Evolutionary conservation across 2,797 vertebrate species (phyloP).

Genomic region (Pangasius larnaudii): DNA sequence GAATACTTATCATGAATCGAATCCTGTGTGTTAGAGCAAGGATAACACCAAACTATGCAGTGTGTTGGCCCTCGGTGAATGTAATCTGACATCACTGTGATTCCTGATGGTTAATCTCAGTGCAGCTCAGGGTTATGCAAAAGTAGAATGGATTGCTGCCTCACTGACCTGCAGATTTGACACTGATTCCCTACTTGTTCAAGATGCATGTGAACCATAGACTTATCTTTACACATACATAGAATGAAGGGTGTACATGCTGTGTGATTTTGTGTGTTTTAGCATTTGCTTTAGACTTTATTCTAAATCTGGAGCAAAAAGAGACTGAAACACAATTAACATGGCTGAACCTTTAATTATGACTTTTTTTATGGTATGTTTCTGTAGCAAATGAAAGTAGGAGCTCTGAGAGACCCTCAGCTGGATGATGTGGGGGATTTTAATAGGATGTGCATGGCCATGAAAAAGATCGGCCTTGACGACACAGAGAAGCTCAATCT

Average conservation of each 20-base stretch:
- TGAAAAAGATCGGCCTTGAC: constrained; percentile 96
- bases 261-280: background rate
- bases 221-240: background rate
- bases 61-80: background rate
- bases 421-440: constrained; percentile 96
- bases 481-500: constrained; percentile 96
- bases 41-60: background rate
- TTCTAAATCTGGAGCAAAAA: background rate
- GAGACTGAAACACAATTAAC: background rate
- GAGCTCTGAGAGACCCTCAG: constrained; percentile 91
- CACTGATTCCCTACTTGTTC: background rate
- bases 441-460: constrained; percentile 94
- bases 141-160: constrained; percentile 10
- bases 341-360: background rate
- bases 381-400: constrained; percentile 85
- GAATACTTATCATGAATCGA: background rate
- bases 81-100: background rate
- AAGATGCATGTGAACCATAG: background rate
- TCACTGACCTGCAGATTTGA: constrained; percentile 11
- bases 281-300: background rate
- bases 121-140: background rate
- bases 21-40: background rate
- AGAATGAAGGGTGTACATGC: background rate
- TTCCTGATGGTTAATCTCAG: background rate
- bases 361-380: constrained; percentile 23